phyloP scores from a whole-genome alignment of 1,140 invertebrate genomes.

The Philotrypesis tridentata region DNA sequence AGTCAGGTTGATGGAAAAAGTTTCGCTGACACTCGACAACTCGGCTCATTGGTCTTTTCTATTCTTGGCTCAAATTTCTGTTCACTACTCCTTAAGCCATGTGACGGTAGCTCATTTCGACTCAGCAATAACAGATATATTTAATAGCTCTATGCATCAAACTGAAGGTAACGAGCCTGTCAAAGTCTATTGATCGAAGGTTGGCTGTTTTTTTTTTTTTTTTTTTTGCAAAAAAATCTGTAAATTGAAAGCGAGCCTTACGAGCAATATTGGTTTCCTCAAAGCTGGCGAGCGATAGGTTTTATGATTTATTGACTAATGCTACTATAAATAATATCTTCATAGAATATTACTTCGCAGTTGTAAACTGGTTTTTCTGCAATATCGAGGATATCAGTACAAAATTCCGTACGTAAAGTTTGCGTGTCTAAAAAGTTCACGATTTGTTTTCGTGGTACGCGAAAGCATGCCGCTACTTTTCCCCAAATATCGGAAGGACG shows the following conservation, averaged over 20 bases:
- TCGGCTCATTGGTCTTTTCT: not conserved
- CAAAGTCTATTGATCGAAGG: conserved; percentile 48
- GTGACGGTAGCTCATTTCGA: conserved; percentile 35
- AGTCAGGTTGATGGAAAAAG: not conserved
- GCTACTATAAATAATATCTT: too few species aligned
- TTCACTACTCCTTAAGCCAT: not conserved
- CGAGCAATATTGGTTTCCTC: not conserved
- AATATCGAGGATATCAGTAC: too few species aligned
- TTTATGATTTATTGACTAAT: conserved; percentile 11
- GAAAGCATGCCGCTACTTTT: conserved; percentile 48
- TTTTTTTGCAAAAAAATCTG: conserved; percentile 8
- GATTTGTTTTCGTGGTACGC: not conserved
- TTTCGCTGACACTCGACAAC: not conserved
- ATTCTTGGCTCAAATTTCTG: not conserved
- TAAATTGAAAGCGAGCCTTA: not conserved
- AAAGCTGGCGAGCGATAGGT: not conserved
- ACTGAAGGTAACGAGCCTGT: conserved; percentile 57
- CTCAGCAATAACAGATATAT: conserved; percentile 51
- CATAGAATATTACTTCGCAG: too few species aligned
- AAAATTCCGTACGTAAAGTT: not conserved
- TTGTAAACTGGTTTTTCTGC: too few species aligned
- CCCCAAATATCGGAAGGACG: conserved; percentile 39
- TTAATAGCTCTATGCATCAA: conserved; percentile 61
- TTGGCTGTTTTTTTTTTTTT: conserved; percentile 40
- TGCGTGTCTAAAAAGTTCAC: not conserved